phyloP scores from a whole-genome alignment of 2,797 vertebrate species.

The Sebastes aleutianus region DNA sequence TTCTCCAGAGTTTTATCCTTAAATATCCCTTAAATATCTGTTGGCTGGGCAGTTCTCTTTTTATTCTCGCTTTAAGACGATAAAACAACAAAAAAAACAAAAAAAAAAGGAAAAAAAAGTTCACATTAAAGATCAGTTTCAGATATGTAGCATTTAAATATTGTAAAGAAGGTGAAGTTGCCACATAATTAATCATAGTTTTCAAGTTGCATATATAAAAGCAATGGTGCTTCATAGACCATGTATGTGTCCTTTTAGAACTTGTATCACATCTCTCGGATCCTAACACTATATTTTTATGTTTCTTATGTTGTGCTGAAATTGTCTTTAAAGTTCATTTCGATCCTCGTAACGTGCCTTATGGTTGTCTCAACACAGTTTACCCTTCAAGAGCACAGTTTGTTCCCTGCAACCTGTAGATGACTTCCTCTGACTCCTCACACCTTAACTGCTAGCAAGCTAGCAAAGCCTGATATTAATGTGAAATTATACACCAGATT shows the following conservation, averaged over 20 bases:
- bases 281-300: slow-evolving; percentile 66
- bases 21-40: slow-evolving; percentile 66
- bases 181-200: slow-evolving; percentile 62
- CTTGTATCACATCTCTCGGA: slow-evolving; percentile 57
- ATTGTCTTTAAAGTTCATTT: slow-evolving; percentile 70
- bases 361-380: slow-evolving; percentile 38
- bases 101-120: slow-evolving; percentile 2
- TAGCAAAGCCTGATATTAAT: not conserved
- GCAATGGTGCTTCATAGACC: slow-evolving; percentile 64
- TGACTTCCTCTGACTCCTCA: not conserved
- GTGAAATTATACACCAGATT: not conserved
- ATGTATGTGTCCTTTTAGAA: slow-evolving; percentile 57
- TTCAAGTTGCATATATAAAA: slow-evolving; percentile 66
- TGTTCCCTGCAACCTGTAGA: slow-evolving; percentile 7
- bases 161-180: slow-evolving; percentile 66
- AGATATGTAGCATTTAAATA: slow-evolving; percentile 81
- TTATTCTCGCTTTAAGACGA: slow-evolving; percentile 65
- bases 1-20: slow-evolving; percentile 58
- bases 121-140: slow-evolving; percentile 47
- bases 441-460: not conserved
- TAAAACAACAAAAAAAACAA: not conserved
- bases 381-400: slow-evolving; percentile 81
- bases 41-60: slow-evolving; percentile 81
- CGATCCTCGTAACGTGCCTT: slow-evolving; percentile 59
- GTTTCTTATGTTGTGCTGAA: slow-evolving; percentile 52